A percentile compares a stretch with the other conserved stretches of the same genome.
Conservation (phyloP, 2,888 invertebrate genomes). For the Lasioglossum leucozonium region DNA sequence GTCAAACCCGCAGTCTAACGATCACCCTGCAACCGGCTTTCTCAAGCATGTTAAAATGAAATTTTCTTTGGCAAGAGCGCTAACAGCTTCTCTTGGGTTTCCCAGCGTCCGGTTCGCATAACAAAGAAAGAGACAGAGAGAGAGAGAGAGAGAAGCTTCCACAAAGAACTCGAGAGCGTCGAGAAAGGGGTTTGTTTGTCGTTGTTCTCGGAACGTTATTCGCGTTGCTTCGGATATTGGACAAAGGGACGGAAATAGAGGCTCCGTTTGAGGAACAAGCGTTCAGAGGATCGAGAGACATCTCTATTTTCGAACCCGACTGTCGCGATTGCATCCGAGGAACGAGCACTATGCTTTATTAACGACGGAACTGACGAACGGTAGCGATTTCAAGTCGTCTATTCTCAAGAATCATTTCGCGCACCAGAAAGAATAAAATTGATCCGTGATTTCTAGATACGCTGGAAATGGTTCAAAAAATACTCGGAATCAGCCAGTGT, state of each 20-base stretch:
- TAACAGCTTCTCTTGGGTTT: background rate
- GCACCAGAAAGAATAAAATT: background rate
- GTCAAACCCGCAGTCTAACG: too few species aligned
- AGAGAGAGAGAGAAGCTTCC: constrained; percentile 1
- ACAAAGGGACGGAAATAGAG: constrained; percentile 15
- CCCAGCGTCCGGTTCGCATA: background rate
- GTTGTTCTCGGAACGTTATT: constrained; percentile 33
- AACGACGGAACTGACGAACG: background rate
- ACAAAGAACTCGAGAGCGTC: background rate
- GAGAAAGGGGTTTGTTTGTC: background rate
- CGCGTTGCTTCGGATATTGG: constrained; percentile 4
- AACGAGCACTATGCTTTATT: constrained; percentile 8
- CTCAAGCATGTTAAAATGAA: background rate
- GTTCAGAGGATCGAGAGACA: constrained; percentile 2
- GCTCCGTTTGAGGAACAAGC: background rate
- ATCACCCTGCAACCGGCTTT: background rate
- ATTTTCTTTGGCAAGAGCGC: background rate
- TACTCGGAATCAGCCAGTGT: background rate
- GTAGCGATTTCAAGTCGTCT: background rate
- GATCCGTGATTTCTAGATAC: background rate
- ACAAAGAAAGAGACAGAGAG: background rate
- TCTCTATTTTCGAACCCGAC: background rate
- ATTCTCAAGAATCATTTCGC: background rate
- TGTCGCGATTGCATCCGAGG: constrained; percentile 3
- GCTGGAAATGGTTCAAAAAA: background rate